Evolutionary conservation across 2,113 vertebrate genomes (phyloP), one percentile per base, ranked within the genome.

Genomic region (Mungos mungo): DNA sequence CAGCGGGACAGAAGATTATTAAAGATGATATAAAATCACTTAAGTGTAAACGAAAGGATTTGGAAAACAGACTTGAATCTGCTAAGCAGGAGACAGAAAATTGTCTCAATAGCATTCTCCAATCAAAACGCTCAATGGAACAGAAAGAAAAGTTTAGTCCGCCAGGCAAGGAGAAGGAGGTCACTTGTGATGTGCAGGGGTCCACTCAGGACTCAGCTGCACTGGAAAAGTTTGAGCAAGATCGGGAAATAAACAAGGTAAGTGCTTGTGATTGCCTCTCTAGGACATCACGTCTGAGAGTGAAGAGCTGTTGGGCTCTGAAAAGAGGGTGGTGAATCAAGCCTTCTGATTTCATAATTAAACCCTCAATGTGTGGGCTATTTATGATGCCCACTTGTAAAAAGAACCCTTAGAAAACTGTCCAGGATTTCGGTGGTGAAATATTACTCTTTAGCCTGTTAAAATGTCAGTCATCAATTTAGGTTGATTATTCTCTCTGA

Each of bases 1-100:
- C 98, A 97, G 60, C 72, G 69, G 98, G 98, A 88, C 97, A 98
- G 97, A 97, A 98, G 72, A 96, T 98, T 94, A 98, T 98, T 98
- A 97, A 98, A 85, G 98, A 99, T 83, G 98, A 98, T 87, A 96
- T 98, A 95, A 97, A 98, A 98, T 96, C 98, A 96, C 98, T 98
- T 97, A 94, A 98, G 66, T 93, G 12, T 93, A 97, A 98, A 97
- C 98, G 98, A 33, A 98, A 94, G 96, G 98, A 90, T 87, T 96
- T 98, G 96, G 95, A 98, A 98, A 97, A 98, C 91, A 96, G 93
- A 88, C 98, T 98, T 95, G 92, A 98, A 96, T 97, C 96, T 98
- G 98, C 98, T 93, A 98, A 98, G 93, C 94, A 91, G 94, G 98
- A 97, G 65, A 52, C 95, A 35, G 97, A 97, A 96, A 96, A 96